Evolutionary conservation across 2,888 invertebrate genomes (phyloP).

Genomic region (Rapana venosa): DNA sequence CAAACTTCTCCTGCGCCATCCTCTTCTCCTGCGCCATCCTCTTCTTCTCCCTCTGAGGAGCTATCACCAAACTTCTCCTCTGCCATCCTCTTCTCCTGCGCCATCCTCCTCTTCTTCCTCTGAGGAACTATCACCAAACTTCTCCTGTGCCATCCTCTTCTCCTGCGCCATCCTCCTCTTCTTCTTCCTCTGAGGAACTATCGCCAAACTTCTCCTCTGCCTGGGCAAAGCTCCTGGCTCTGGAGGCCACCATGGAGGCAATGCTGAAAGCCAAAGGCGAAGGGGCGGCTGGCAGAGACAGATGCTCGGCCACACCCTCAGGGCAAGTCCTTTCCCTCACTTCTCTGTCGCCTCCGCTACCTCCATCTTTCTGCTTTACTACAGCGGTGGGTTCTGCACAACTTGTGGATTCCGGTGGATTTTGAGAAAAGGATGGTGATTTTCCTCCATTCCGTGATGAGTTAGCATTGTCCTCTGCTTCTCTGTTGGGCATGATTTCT

Average conservation of each 20-base stretch:
- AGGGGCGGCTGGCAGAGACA: constrained; percentile 23
- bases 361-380: not conserved
- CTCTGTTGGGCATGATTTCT: not conserved
- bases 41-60: too few species aligned
- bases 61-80: too few species aligned
- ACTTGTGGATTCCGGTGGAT: not conserved
- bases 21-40: not conserved
- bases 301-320: constrained; percentile 6
- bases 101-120: not conserved
- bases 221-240: constrained; percentile 1
- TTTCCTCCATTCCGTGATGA: not conserved
- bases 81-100: not conserved
- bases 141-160: not conserved
- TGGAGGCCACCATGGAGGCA: constrained; percentile 37
- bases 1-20: not conserved
- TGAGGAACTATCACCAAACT: not conserved
- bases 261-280: constrained; percentile 34
- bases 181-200: constrained; percentile 23
- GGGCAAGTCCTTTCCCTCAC: not conserved
- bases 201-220: constrained; percentile 34
- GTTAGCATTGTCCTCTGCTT: not conserved
- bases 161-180: not conserved
- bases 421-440: not conserved
- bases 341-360: not conserved
- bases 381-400: not conserved